Conservation (phyloP, 2,888 invertebrate species). For the Pristionchus arcanus region DNA sequence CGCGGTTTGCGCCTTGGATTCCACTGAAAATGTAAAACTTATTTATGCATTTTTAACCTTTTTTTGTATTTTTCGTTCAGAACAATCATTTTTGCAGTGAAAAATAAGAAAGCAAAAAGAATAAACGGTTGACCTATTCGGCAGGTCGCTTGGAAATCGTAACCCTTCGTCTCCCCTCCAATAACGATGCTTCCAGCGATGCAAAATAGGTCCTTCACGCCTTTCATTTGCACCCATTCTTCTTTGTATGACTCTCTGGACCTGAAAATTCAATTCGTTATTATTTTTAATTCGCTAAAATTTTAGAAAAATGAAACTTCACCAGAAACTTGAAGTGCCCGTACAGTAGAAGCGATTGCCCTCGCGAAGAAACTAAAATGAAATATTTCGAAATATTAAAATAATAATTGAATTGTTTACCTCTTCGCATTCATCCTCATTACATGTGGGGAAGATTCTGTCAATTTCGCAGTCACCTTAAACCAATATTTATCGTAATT, state of each 20-base stretch:
- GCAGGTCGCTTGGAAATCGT: background rate
- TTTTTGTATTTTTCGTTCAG: no score
- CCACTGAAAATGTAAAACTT: no score
- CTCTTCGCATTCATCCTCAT: background rate
- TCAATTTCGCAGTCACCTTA: background rate
- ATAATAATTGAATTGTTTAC: background rate
- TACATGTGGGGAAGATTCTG: background rate
- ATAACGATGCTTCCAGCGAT: background rate
- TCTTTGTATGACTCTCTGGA: background rate
- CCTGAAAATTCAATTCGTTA: background rate
- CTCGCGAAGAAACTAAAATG: background rate
- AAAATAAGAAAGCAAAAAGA: no score
- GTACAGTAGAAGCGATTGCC: background rate
- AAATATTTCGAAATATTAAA: background rate
- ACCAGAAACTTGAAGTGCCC: background rate
- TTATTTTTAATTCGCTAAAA: no score
- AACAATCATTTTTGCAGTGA: no score
- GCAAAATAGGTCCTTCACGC: background rate
- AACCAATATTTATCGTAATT: no score
- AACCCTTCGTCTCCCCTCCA: background rate
- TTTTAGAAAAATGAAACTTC: no score
- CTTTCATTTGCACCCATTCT: background rate
- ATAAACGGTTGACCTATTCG: background rate
- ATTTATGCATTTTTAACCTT: no score
- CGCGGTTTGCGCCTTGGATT: background rate